Percentiles rank a stretch among this genome's conserved stretches.
Evolutionary conservation across 1,140 invertebrate genomes (phyloP).

Genomic region (Drosophila ercepeae): DNA sequence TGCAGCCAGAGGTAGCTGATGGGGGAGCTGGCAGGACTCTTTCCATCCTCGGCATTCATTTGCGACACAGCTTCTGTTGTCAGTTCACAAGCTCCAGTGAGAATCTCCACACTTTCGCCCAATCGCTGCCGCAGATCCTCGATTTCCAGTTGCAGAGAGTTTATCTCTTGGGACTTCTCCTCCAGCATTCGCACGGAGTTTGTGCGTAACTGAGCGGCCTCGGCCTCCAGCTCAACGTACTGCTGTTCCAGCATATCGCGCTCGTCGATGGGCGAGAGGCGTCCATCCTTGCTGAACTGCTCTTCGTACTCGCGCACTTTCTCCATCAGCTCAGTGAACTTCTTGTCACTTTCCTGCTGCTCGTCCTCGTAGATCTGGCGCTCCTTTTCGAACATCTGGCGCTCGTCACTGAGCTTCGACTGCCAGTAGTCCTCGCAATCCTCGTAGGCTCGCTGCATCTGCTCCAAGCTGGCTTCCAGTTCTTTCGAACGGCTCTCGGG

Average conservation of each 20-base stretch:
- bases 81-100: conserved; percentile 75
- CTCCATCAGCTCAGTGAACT: conserved; percentile 88
- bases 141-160: conserved; percentile 85
- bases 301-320: conserved; percentile 93
- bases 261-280: conserved; percentile 91
- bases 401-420: conserved; percentile 90
- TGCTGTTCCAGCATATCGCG: conserved; percentile 89
- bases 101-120: conserved; percentile 78
- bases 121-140: conserved; percentile 75
- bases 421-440: conserved; percentile 94
- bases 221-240: conserved; percentile 89
- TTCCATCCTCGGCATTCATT: conserved; percentile 44
- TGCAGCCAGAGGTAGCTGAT: conserved; percentile 84
- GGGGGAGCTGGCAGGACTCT: conserved; percentile 83
- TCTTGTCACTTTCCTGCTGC: conserved; percentile 90
- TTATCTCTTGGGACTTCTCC: conserved; percentile 85
- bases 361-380: conserved; percentile 90
- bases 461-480: conserved; percentile 89
- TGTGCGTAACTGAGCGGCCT: conserved; percentile 86
- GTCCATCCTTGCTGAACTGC: conserved; percentile 87
- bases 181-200: conserved; percentile 72
- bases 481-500: conserved; percentile 86
- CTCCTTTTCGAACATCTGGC: conserved; percentile 89
- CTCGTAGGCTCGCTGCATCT: conserved; percentile 90
- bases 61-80: conserved; percentile 54